Evolutionary conservation across 2,797 vertebrate species (phyloP).

Genomic region (Typhlichthys eigenmanni): DNA sequence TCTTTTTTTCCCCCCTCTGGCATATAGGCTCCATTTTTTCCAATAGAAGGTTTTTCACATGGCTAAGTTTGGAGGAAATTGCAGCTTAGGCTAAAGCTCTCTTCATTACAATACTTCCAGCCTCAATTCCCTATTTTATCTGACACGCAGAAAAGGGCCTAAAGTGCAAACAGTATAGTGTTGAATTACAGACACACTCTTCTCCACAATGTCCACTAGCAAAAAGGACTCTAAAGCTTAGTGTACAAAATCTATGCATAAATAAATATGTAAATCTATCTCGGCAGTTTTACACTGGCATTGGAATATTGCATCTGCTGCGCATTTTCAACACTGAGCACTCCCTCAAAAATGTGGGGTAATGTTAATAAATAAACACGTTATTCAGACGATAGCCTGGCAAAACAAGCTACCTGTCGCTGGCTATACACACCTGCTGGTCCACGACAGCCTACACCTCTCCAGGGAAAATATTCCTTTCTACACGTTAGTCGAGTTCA

Average conservation of each 20-base stretch:
- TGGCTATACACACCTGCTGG: constrained; percentile 38
- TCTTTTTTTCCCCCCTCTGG: constrained; percentile 42
- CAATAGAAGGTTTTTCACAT: constrained; percentile 54
- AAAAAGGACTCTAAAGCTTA: constrained; percentile 31
- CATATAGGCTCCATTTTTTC: constrained; percentile 56
- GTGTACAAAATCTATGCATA: constrained; percentile 18
- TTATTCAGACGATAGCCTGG: constrained; percentile 36
- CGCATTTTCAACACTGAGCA: constrained; percentile 13
- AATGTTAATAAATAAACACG: constrained; percentile 49
- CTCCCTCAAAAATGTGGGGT: constrained; percentile 33
- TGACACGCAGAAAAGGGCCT: constrained; percentile 54
- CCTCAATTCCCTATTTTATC: constrained; percentile 64
- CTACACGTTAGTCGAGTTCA: constrained; percentile 10
- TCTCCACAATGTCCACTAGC: constrained; percentile 20
- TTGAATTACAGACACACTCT: constrained; percentile 48
- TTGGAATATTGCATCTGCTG: constrained; percentile 37
- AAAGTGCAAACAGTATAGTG: constrained; percentile 41
- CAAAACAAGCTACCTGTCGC: constrained; percentile 24
- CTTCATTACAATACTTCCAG: constrained; percentile 73
- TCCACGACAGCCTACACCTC: constrained; percentile 10
- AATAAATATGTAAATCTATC: constrained; percentile 51
- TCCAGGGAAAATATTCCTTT: constrained; percentile 41
- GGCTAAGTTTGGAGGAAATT: constrained; percentile 65
- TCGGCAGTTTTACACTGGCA: constrained; percentile 40
- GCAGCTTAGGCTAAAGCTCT: constrained; percentile 74